phyloP scores from a whole-genome alignment of 2,797 vertebrate species.

The Hydrocynus forskahlii region DNA sequence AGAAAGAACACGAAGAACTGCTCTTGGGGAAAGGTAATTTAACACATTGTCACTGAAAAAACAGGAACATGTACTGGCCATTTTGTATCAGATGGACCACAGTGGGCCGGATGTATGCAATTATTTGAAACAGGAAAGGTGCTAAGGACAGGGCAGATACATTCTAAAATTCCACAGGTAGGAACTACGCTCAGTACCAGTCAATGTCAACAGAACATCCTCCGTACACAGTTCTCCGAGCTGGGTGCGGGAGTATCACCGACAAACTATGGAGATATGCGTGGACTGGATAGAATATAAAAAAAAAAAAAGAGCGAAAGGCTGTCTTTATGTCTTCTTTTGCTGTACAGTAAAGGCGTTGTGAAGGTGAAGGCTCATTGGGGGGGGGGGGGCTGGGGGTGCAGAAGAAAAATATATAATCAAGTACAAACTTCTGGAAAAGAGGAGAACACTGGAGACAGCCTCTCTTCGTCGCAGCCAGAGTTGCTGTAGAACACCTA shows the following conservation, averaged over 20 bases:
- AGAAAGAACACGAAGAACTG: slow-evolving; percentile 67
- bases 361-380: slow-evolving; percentile 67
- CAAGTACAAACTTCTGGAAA: slow-evolving; percentile 60
- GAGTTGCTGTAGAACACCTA: slow-evolving; percentile 59
- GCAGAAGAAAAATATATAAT: slow-evolving; percentile 43
- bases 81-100: slow-evolving; percentile 33
- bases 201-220: slow-evolving; percentile 59
- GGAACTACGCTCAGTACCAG: slow-evolving; percentile 64
- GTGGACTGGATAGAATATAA: slow-evolving; percentile 39
- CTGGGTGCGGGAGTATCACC: slow-evolving; percentile 48
- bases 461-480: slow-evolving; percentile 48
- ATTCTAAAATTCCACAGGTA: slow-evolving; percentile 69
- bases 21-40: slow-evolving; percentile 59
- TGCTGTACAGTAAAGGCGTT: slow-evolving; percentile 70
- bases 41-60: slow-evolving; percentile 62
- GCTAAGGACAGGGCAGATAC: slow-evolving; percentile 65
- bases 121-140: slow-evolving; percentile 65
- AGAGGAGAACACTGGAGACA: slow-evolving; percentile 64
- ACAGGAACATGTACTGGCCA: slow-evolving; percentile 60
- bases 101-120: slow-evolving; percentile 59
- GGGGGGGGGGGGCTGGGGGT: too few species aligned
- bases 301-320: slow-evolving; percentile 38
- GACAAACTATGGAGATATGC: slow-evolving; percentile 48
- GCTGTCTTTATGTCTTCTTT: slow-evolving; percentile 53
- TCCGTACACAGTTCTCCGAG: slow-evolving; percentile 54